phyloP scores from a whole-genome alignment of 2,888 invertebrate species.

The Lochmaea crataegi region DNA sequence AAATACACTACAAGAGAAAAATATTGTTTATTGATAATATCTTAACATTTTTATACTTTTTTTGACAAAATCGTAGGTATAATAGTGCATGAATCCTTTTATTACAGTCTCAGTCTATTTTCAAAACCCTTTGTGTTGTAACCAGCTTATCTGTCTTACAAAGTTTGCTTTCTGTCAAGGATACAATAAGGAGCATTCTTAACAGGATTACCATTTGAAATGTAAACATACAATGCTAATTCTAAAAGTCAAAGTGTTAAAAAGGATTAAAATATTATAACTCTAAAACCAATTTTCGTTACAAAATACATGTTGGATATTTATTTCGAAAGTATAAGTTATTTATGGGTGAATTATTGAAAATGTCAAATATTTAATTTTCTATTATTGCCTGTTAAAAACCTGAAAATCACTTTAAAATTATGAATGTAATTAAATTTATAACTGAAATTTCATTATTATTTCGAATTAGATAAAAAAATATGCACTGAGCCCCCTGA shows the following conservation, averaged over 20 bases:
- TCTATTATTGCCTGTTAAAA: too few species aligned
- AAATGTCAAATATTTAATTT: constrained; percentile 15
- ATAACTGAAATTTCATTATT: too few species aligned
- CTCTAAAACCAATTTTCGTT: constrained; percentile 44
- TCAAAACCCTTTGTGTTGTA: background rate
- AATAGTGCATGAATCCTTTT: background rate
- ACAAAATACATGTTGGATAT: constrained; percentile 30
- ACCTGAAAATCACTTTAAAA: too few species aligned
- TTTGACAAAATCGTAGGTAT: too few species aligned
- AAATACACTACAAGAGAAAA: too few species aligned
- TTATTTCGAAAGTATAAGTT: constrained; percentile 37
- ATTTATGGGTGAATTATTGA: constrained; percentile 18
- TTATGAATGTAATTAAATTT: too few species aligned
- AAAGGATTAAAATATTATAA: constrained; percentile 37
- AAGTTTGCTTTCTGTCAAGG: background rate
- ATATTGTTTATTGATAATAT: too few species aligned
- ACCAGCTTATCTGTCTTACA: background rate
- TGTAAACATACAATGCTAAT: constrained; percentile 41
- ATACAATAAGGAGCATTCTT: constrained; percentile 9
- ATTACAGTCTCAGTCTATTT: background rate
- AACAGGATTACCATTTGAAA: constrained; percentile 40
- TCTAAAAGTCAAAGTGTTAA: constrained; percentile 26
- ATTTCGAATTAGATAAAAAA: too few species aligned
- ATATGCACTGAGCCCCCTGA: too few species aligned
- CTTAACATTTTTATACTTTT: too few species aligned